These are phyloP conservation scores for Psittacula echo DNA, from an alignment of 2,797 vertebrate genomes.

Conservation along the genomic window DNA sequence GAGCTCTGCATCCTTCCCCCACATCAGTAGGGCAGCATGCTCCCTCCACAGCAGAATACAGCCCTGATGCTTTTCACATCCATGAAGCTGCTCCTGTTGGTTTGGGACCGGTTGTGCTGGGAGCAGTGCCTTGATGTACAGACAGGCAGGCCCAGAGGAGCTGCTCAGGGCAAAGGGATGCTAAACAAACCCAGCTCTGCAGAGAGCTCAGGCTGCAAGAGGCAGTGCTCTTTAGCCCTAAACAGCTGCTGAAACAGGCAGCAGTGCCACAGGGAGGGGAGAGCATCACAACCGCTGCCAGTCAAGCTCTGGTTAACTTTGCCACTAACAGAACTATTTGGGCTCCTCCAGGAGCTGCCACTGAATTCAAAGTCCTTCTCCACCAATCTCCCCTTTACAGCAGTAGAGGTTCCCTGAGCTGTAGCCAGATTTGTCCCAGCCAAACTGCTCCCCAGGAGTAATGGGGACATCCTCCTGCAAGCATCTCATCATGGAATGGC, in stretches of 20 bases:
- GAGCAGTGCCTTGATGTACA: fast-evolving
- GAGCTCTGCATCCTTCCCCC: not conserved
- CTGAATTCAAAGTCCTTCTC: not conserved
- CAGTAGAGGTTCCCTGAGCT: not conserved
- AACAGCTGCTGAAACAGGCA: not conserved
- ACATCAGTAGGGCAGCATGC: fast-evolving
- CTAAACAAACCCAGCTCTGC: not conserved
- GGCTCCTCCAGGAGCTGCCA: not conserved
- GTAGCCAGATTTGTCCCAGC: not conserved
- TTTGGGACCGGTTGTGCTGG: not conserved
- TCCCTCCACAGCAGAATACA: fast-evolving
- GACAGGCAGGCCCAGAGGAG: not conserved
- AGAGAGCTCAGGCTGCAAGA: not conserved
- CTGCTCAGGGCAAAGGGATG: not conserved
- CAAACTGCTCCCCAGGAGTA: fast-evolving
- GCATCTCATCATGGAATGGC: not conserved
- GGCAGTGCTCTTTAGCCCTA: not conserved
- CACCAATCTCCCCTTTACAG: not conserved
- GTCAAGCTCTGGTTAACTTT: not conserved
- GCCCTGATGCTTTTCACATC: not conserved
- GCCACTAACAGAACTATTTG: not conserved
- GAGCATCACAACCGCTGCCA: slow-evolving; percentile 7
- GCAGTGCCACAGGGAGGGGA: not conserved
- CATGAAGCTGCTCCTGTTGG: not conserved
- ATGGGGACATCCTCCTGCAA: not conserved